Base-by-base conservation (phyloP, 2,113 vertebrate genomes). In the Rhodinocichla rosea region DNA sequence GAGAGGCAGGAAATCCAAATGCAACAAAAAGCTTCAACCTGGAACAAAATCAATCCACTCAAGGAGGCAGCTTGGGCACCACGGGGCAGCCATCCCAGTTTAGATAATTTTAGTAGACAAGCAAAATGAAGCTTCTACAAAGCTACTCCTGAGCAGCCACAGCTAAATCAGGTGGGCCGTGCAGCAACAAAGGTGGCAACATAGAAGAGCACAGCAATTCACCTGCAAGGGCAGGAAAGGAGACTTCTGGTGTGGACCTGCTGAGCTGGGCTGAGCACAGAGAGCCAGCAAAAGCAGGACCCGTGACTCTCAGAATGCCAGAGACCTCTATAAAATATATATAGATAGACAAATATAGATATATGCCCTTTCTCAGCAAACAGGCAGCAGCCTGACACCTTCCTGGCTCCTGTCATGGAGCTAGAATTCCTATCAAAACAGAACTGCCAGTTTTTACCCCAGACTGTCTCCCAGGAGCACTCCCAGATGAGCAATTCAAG, bases 61-160 rank as follows among this genome's bases (percentile, higher is more conserved):
- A 7, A 27, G 21, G 73, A 77, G 42, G 49, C 8, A 1, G 33
- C 76, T 5, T 15, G 19, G n/a, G 44, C 73, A 60, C 10, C 85
- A 33, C 0, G 0, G 20, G 8, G n/a, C 53, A 39, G 17, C 23
- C 55, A 47, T 33, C 39, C n/a, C 26, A 30, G 28, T 18, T 13
- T 13, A 52, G 39, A 19, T 23, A 12, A 63, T 35, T 71, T 33
- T 1, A 47, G 9, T 7, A 5, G 32, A 57, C 11, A 37, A 68
- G 50, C 20, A 53, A 80, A 92, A 80, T 7, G 12, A 86, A 69
- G 49, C 39, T 86, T 73, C n/a, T 62, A 13, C 7, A 53, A 24
- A 52, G 37, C 12, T 26, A 4, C 30, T 39, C 55, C 69, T 26
- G 35, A 91, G n/a, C 2, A 62, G 62, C 49, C 74, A 18, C 55